Evolutionary conservation across 92 coral and sea anemone species (phyloP).

Genomic region (Montipora capitata): DNA sequence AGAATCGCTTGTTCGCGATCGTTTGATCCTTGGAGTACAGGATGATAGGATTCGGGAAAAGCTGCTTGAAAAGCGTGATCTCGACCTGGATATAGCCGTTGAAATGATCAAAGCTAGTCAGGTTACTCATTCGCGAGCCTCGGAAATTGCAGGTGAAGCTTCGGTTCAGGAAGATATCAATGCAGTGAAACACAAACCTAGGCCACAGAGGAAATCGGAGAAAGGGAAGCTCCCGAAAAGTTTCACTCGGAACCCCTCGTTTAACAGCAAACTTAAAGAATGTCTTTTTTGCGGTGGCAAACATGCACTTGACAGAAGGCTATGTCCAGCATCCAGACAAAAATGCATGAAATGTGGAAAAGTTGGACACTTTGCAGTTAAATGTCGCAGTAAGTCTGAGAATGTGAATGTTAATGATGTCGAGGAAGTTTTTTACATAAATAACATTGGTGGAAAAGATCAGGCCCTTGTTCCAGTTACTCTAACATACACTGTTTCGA

Average conservation of each 20-base stretch:
- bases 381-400: background rate
- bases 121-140: slow-evolving; percentile 41
- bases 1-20: slow-evolving; percentile 52
- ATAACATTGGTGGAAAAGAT: background rate
- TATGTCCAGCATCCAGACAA: slow-evolving; percentile 61
- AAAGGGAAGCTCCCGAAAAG: slow-evolving; percentile 11
- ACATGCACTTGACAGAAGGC: slow-evolving; percentile 29
- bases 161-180: slow-evolving; percentile 24
- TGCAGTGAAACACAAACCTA: background rate
- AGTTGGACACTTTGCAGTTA: slow-evolving; percentile 59
- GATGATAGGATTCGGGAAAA: slow-evolving; percentile 63
- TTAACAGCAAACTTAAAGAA: slow-evolving; percentile 40
- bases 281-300: slow-evolving; percentile 50
- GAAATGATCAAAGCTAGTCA: slow-evolving; percentile 50
- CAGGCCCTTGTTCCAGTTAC: background rate
- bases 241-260: slow-evolving; percentile 5
- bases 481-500: background rate
- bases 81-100: slow-evolving; percentile 47
- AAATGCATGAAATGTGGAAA: slow-evolving; percentile 50
- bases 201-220: background rate
- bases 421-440: slow-evolving; percentile 22
- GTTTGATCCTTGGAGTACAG: slow-evolving; percentile 33
- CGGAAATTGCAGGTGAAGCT: slow-evolving; percentile 11
- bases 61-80: slow-evolving; percentile 56
- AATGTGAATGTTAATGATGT: slow-evolving; percentile 37